Conservation (phyloP, 2,797 vertebrate species). For the Esox lucius region DNA sequence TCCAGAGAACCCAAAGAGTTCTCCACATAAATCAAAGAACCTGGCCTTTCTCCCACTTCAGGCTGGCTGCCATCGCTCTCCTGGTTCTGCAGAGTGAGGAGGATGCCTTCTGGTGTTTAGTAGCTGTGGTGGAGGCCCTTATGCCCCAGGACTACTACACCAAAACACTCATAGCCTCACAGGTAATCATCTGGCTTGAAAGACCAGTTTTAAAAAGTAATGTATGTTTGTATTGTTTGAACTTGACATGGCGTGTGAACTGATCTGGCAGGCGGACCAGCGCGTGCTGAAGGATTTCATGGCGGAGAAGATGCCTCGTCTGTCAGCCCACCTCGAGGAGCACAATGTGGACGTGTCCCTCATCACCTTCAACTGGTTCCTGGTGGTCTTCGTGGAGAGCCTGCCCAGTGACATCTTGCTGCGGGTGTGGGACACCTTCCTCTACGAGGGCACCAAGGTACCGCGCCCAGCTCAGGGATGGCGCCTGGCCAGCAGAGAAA, state of each 20-base stretch:
- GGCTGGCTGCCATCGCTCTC: slow-evolving; percentile 88
- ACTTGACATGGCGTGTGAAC: neutral
- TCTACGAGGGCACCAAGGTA: slow-evolving; percentile 95
- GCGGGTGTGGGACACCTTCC: slow-evolving; percentile 91
- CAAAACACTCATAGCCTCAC: slow-evolving; percentile 86
- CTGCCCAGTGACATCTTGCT: slow-evolving; percentile 89
- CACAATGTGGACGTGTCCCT: slow-evolving; percentile 84
- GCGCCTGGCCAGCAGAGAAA: neutral
- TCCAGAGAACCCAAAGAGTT: neutral
- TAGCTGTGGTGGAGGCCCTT: slow-evolving; percentile 87
- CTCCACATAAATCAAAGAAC: neutral
- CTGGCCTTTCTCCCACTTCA: slow-evolving; percentile 49
- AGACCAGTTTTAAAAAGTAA: neutral
- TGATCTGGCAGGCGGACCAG: slow-evolving; percentile 84
- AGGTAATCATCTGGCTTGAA: slow-evolving; percentile 73
- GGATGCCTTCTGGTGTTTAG: slow-evolving; percentile 92
- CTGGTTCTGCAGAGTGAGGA: slow-evolving; percentile 89
- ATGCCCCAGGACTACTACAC: slow-evolving; percentile 93
- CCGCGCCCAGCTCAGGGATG: neutral
- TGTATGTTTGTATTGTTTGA: too few relatives aligned
- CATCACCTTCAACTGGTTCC: slow-evolving; percentile 94
- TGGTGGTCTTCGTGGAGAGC: slow-evolving; percentile 90
- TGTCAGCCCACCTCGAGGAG: slow-evolving; percentile 82
- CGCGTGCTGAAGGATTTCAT: slow-evolving; percentile 92
- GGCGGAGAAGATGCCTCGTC: slow-evolving; percentile 86